Evolutionary conservation across 1,140 invertebrate genomes (phyloP).

Genomic region (Penaeus chinensis): DNA sequence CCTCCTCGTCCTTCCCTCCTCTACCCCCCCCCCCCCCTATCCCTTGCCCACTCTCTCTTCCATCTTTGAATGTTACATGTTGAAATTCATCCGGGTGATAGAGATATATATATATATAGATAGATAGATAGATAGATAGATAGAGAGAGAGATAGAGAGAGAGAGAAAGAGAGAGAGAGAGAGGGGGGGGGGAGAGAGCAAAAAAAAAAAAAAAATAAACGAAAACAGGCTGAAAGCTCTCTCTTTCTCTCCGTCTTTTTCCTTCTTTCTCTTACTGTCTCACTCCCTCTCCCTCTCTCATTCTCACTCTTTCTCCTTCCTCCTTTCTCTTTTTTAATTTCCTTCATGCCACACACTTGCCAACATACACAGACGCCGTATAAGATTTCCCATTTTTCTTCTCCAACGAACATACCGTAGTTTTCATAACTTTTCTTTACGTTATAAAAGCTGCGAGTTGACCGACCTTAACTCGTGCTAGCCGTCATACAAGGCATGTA

Average conservation of each 20-base stretch:
- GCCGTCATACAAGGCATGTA: background rate
- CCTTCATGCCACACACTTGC: background rate
- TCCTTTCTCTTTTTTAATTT: background rate
- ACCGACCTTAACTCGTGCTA: no score
- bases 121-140: background rate
- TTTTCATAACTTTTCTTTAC: background rate
- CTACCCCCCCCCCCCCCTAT: no score
- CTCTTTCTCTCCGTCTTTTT: no score
- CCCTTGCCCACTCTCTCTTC: no score
- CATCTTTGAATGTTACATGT: no score
- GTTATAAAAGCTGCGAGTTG: background rate
- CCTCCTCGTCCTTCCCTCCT: no score
- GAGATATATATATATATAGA: background rate
- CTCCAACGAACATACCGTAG: no score
- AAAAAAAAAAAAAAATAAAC: background rate
- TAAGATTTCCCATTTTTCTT: no score
- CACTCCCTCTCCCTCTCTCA: background rate
- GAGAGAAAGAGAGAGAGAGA: background rate
- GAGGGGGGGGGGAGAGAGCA: background rate
- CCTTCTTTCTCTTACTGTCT: background rate
- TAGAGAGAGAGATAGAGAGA: slow-evolving; percentile 5
- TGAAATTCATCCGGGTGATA: background rate
- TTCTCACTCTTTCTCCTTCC: background rate
- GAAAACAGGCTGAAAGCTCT: no score
- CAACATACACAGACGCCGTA: no score